Percentiles rank a stretch among this genome's conserved stretches.
phyloP scores from a whole-genome alignment of 2,888 invertebrate genomes.

The Ditula angustiorana region DNA sequence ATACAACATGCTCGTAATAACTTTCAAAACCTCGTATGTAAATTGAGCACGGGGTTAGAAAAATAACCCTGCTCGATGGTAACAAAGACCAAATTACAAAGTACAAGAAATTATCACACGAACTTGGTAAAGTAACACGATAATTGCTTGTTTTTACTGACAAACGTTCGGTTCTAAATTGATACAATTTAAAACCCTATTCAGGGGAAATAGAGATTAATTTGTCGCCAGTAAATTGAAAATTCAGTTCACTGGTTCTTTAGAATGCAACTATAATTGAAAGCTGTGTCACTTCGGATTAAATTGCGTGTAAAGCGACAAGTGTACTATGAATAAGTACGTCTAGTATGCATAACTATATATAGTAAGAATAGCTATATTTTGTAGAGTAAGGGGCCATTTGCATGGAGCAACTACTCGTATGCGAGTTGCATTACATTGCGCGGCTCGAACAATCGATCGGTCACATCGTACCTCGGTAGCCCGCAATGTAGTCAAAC shows the following conservation, averaged over 20 bases:
- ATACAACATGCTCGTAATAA: slow-evolving; percentile 45
- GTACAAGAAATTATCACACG: neutral
- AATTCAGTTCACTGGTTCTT: slow-evolving; percentile 21
- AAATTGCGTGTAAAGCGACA: slow-evolving; percentile 30
- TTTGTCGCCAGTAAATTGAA: slow-evolving; percentile 19
- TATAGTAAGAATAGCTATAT: too few species aligned
- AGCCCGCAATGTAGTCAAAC: too few species aligned
- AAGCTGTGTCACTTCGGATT: slow-evolving; percentile 16
- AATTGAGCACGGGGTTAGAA: neutral
- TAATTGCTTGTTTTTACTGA: slow-evolving; percentile 78
- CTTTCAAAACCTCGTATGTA: slow-evolving; percentile 9
- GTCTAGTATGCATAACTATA: neutral
- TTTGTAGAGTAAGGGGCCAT: too few species aligned
- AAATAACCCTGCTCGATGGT: neutral
- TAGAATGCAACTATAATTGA: slow-evolving; percentile 17
- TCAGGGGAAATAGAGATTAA: slow-evolving; percentile 29
- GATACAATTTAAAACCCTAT: slow-evolving; percentile 33
- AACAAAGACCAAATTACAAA: neutral
- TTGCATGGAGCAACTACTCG: too few species aligned
- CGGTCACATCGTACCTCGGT: too few species aligned
- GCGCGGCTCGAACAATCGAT: too few species aligned
- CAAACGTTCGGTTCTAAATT: slow-evolving; percentile 57
- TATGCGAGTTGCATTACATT: too few species aligned
- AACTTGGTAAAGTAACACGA: slow-evolving; percentile 48
- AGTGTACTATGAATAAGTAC: slow-evolving; percentile 5